phyloP scores from a whole-genome alignment of 2,113 vertebrate species.

The Atrichornis clamosus region DNA sequence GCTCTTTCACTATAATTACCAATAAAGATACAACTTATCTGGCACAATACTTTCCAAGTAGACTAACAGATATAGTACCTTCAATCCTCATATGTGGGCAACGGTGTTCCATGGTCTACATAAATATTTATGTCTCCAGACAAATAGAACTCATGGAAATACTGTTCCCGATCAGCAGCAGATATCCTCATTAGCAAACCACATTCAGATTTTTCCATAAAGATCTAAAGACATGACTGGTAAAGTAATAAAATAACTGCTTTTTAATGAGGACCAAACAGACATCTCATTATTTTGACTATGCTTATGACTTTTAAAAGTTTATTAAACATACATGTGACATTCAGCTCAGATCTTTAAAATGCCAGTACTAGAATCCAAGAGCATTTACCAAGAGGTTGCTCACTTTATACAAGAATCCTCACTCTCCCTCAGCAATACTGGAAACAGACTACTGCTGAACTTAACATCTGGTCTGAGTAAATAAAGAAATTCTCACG shows the following conservation, averaged over 20 bases:
- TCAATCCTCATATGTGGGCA: neutral
- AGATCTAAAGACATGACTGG: neutral
- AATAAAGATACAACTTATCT: neutral
- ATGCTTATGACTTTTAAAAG: neutral
- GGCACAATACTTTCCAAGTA: neutral
- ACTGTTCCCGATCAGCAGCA: neutral
- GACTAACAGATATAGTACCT: neutral
- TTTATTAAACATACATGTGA: neutral
- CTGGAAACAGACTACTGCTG: neutral
- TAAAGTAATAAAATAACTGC: neutral
- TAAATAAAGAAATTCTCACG: neutral
- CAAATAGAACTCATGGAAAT: neutral
- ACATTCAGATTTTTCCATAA: neutral
- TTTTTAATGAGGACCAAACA: neutral
- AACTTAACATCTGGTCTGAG: neutral
- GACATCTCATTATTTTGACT: neutral
- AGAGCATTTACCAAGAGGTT: neutral
- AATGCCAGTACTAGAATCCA: neutral
- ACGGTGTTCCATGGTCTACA: accelerated
- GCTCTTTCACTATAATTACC: neutral
- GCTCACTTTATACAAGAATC: neutral
- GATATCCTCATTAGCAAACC: neutral
- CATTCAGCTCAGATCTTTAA: neutral
- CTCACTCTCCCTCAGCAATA: neutral
- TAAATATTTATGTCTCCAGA: neutral